Evolutionary conservation across 2,797 vertebrate genomes (phyloP).

Genomic region (Thripadectes ignobilis): DNA sequence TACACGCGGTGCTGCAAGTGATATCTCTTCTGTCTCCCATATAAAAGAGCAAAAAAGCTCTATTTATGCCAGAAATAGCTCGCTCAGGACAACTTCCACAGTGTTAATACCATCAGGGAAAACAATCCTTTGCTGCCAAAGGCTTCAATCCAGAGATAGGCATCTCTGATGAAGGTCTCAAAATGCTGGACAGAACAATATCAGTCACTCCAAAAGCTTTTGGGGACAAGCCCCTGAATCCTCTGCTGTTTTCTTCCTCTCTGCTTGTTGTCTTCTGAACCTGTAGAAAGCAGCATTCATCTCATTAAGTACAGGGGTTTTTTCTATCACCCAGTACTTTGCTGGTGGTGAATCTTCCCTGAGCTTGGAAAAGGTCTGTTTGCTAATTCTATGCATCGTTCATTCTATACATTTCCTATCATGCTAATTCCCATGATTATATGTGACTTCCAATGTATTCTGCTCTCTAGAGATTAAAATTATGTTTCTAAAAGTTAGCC

Average conservation of each 20-base stretch:
- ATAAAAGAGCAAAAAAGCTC: background rate
- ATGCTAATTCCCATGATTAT: background rate
- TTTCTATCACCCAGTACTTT: background rate
- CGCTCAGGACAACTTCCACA: background rate
- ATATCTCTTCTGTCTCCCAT: background rate
- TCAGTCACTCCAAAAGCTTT: background rate
- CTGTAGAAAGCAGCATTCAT: fast-evolving
- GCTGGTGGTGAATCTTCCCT: background rate
- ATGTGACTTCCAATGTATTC: background rate
- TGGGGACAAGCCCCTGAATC: background rate
- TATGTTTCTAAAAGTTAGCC: background rate
- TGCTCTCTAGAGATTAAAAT: background rate
- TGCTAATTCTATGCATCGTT: background rate
- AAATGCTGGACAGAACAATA: background rate
- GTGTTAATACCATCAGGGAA: background rate
- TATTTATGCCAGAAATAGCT: background rate
- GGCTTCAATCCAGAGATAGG: background rate
- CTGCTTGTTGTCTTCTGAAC: background rate
- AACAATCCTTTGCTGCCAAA: background rate
- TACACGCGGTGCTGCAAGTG: background rate
- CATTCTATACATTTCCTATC: background rate
- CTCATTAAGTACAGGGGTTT: fast-evolving
- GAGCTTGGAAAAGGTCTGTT: background rate
- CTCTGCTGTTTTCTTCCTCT: background rate
- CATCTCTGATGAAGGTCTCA: background rate